A percentile compares a stretch with the other conserved stretches of the same genome.
Conservation (phyloP, 1,140 invertebrate genomes). For the Drosophila nigromelanica region DNA sequence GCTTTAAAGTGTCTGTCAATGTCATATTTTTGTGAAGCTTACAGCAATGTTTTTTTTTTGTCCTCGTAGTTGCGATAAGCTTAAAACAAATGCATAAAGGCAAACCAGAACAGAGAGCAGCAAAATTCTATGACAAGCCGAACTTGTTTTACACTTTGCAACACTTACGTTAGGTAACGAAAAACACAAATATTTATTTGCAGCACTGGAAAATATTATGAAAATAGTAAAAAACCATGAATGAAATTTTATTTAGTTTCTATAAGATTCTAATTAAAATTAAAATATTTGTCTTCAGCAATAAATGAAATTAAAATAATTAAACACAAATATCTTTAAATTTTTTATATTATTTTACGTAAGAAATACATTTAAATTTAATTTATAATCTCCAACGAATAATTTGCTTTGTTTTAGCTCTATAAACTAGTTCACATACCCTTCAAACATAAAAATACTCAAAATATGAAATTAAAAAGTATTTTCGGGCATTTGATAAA, state of each 20-base stretch:
- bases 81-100: conserved; percentile 65
- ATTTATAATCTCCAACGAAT: background rate
- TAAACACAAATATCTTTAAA: no score
- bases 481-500: conserved; percentile 29
- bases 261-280: no score
- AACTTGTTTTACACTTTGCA: conserved; percentile 8
- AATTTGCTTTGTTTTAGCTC: background rate
- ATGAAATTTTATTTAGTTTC: no score
- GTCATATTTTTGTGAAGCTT: conserved; percentile 75
- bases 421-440: background rate
- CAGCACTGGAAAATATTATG: no score
- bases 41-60: conserved; percentile 62
- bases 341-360: no score
- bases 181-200: no score
- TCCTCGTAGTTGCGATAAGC: conserved; percentile 60
- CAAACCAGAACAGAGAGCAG: conserved; percentile 25
- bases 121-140: background rate
- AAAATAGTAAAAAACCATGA: no score
- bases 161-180: no score
- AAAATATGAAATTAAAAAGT: conserved; percentile 26
- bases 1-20: conserved; percentile 80
- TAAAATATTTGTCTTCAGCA: background rate
- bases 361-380: no score
- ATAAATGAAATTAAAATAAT: background rate
- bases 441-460: background rate